These are phyloP conservation scores for Drosophila dunni DNA, from an alignment of 1,140 invertebrate species.

Conservation along the genomic window DNA sequence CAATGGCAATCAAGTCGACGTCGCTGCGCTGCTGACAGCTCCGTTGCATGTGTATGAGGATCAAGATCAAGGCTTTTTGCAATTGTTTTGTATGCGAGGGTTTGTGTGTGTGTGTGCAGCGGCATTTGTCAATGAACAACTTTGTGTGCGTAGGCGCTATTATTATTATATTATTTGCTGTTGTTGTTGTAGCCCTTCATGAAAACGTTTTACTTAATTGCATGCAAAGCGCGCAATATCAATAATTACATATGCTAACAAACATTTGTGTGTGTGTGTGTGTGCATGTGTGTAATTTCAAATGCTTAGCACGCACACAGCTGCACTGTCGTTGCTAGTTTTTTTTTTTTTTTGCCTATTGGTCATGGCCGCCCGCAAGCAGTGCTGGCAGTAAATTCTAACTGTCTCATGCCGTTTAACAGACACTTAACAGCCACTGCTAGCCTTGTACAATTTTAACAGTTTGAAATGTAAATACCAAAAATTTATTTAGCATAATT, in stretches of 20 bases:
- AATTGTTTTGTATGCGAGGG: constrained; percentile 21
- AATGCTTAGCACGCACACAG: constrained; percentile 41
- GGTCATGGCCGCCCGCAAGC: constrained; percentile 25
- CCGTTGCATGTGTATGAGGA: constrained; percentile 36
- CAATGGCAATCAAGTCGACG: constrained; percentile 52
- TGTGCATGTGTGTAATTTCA: constrained; percentile 26
- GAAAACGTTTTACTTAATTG: constrained; percentile 31
- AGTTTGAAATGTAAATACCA: constrained; percentile 5
- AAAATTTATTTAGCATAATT: constrained; percentile 36
- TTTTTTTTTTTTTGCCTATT: constrained; percentile 5
- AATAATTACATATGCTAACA: constrained; percentile 16
- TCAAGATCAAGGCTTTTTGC: constrained; percentile 81
- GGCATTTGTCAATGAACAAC: constrained; percentile 48
- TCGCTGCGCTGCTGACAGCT: not conserved
- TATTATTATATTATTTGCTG: constrained; percentile 12
- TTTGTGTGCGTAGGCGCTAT: constrained; percentile 41
- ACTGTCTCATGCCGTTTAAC: constrained; percentile 37
- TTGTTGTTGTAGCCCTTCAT: constrained; percentile 54
- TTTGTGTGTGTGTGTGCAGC: constrained; percentile 43
- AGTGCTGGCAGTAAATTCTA: constrained; percentile 34
- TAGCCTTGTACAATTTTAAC: constrained; percentile 38
- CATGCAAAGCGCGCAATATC: constrained; percentile 32
- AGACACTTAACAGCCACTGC: constrained; percentile 30
- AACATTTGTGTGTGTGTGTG: constrained; percentile 11
- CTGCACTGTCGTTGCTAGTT: constrained; percentile 4